Evolutionary conservation across 2,797 vertebrate species (phyloP).

Genomic region (Sciurus carolinensis): DNA sequence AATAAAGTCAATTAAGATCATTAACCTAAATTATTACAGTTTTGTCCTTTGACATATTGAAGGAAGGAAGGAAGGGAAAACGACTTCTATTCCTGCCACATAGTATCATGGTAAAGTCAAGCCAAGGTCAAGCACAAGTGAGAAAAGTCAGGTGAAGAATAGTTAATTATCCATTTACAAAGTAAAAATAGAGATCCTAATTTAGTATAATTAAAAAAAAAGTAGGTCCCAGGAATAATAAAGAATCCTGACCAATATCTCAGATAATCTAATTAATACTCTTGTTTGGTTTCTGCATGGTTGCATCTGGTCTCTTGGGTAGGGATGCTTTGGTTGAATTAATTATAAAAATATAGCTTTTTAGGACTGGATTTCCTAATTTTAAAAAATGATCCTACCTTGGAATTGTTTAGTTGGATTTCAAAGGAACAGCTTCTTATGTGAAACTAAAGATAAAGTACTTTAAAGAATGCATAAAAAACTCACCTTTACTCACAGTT

Average conservation of each 20-base stretch:
- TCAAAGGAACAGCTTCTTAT: neutral
- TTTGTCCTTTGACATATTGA: neutral
- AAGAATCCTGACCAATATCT: neutral
- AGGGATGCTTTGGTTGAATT: neutral
- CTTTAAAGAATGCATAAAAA: neutral
- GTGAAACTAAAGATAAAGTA: slow-evolving; percentile 38
- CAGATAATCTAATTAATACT: neutral
- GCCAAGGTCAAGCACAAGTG: neutral
- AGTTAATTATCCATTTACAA: slow-evolving; percentile 24
- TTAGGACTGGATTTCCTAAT: neutral
- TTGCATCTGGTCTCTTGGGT: neutral
- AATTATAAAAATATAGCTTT: slow-evolving; percentile 36
- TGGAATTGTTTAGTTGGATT: slow-evolving; percentile 51
- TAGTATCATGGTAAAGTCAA: slow-evolving; percentile 24
- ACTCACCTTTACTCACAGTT: neutral
- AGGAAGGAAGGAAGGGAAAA: neutral
- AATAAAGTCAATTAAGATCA: neutral
- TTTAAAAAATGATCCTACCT: neutral
- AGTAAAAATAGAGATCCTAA: slow-evolving; percentile 25
- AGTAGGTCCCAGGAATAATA: neutral
- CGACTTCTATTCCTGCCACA: neutral
- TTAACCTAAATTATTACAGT: neutral
- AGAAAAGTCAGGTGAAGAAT: neutral
- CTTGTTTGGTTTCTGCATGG: neutral
- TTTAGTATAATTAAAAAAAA: neutral